Percentiles rank a stretch among this genome's conserved stretches.
Evolutionary conservation across 2,797 vertebrate species (phyloP).

Genomic region (Phrynocephalus vlangalii): DNA sequence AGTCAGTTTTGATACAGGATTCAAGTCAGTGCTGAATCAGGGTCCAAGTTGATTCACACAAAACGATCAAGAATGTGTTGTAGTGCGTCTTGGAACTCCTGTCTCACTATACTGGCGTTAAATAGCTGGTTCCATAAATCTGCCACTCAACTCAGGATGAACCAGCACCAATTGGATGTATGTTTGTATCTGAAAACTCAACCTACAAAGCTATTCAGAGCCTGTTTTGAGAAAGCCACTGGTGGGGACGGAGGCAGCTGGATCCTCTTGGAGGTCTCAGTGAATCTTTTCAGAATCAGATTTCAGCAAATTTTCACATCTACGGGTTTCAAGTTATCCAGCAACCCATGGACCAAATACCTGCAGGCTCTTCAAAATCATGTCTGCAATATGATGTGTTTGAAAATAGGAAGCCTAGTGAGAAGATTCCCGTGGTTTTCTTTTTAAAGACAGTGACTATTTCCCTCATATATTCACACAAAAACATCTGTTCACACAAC

Average conservation of each 20-base stretch:
- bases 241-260: neutral
- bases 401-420: neutral
- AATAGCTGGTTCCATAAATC: neutral
- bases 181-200: no score
- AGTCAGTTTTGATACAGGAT: neutral
- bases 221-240: neutral
- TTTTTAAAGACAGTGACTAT: neutral
- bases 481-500: no score
- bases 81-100: neutral
- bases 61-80: neutral
- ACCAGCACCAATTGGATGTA: neutral
- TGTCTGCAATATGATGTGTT: neutral
- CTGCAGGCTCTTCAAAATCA: neutral
- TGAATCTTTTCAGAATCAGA: neutral
- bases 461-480: no score
- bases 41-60: neutral
- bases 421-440: neutral
- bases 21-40: no score
- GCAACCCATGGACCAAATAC: neutral
- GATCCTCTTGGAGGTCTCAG: neutral
- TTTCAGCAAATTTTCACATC: neutral
- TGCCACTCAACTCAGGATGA: neutral
- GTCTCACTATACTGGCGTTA: neutral
- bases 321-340: neutral
- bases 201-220: neutral